Evolutionary conservation across 2,797 vertebrate genomes (phyloP).

Genomic region (Siniperca undulata): DNA sequence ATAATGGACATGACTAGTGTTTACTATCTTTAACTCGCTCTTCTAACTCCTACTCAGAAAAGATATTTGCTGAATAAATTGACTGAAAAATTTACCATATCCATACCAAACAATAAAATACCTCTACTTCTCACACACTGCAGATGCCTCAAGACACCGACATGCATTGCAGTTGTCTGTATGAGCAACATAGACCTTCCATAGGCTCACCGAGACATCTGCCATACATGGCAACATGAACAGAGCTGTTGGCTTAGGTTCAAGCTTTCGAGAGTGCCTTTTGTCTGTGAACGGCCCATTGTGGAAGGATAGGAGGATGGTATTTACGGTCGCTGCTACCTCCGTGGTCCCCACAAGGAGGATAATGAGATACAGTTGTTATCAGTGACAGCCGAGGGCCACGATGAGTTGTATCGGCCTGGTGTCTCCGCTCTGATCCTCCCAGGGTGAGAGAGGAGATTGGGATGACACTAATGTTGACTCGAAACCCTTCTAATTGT

Average conservation of each 20-base stretch:
- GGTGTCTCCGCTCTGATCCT: constrained; percentile 66
- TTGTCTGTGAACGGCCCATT: constrained; percentile 75
- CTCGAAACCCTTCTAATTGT: constrained; percentile 43
- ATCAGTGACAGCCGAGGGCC: constrained; percentile 80
- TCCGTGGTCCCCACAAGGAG: constrained; percentile 67
- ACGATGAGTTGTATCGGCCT: constrained; percentile 53
- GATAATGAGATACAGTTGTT: constrained; percentile 84
- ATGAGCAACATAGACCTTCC: constrained; percentile 66
- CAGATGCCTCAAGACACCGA: constrained; percentile 46
- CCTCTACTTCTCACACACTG: constrained; percentile 42
- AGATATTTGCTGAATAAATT: background rate
- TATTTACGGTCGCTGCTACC: constrained; percentile 73
- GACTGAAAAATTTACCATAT: background rate
- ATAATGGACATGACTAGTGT: background rate
- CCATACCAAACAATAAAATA: constrained; percentile 17
- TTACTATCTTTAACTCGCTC: background rate
- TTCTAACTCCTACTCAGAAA: background rate
- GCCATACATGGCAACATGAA: constrained; percentile 77
- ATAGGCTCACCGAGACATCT: constrained; percentile 80
- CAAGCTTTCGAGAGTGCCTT: constrained; percentile 76
- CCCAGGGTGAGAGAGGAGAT: constrained; percentile 56
- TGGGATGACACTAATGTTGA: constrained; percentile 53
- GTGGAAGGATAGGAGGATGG: constrained; percentile 74
- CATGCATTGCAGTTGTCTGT: constrained; percentile 36
- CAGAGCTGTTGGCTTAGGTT: constrained; percentile 79